These are phyloP conservation scores for Astreopora myriophthalma DNA, from an alignment of 64 coral and sea anemone species.

Conservation along the genomic window DNA sequence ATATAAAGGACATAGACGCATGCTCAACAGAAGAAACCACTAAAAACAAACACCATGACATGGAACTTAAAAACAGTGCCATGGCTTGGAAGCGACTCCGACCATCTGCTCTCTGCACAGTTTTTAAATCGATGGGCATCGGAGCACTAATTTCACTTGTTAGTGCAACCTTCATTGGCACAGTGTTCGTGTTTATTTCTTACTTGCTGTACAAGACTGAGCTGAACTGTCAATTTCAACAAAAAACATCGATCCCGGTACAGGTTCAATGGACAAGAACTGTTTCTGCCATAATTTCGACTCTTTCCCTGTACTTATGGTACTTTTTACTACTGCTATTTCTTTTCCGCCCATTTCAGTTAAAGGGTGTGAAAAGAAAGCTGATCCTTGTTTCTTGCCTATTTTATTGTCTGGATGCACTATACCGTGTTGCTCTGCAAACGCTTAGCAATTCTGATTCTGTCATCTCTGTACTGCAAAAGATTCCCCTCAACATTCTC, in stretches of 20 bases:
- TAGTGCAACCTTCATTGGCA: neutral
- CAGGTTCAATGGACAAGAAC: neutral
- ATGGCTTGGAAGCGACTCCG: neutral
- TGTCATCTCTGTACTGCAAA: neutral
- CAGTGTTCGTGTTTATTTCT: neutral
- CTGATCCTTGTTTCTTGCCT: neutral
- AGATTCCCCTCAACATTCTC: neutral
- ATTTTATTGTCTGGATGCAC: neutral
- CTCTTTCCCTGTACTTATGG: neutral
- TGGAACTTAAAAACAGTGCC: neutral
- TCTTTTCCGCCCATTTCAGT: neutral
- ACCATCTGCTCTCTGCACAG: neutral
- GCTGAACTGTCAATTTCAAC: neutral
- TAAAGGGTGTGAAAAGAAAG: neutral
- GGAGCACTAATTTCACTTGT: neutral
- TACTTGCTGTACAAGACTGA: neutral
- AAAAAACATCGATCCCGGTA: neutral
- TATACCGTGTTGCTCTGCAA: neutral
- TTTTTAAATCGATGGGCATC: neutral
- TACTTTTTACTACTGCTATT: neutral
- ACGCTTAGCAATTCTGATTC: neutral
- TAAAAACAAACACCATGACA: no score
- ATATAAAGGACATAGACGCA: no score
- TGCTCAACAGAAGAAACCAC: no score
- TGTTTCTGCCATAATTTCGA: neutral